Percentiles rank a stretch among this genome's conserved stretches.
These are phyloP conservation scores for Micrasema longulum DNA, from an alignment of 1,140 invertebrate species.

Conservation along the genomic window DNA sequence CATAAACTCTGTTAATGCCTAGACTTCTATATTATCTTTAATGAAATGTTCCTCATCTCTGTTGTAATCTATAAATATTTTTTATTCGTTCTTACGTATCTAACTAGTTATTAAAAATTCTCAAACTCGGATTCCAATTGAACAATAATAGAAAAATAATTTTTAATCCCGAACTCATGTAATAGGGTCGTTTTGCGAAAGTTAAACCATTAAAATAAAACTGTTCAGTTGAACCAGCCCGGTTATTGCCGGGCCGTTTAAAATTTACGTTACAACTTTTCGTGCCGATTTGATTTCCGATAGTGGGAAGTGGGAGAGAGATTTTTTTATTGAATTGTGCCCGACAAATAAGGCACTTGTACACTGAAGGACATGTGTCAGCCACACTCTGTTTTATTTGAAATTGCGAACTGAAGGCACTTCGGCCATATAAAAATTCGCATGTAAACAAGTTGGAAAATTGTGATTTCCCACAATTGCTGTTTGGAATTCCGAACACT, in stretches of 20 bases:
- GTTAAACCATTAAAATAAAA: conserved; percentile 35
- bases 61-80: no score
- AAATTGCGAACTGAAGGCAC: neutral
- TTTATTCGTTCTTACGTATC: neutral
- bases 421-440: neutral
- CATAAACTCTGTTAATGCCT: no score
- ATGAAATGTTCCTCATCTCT: no score
- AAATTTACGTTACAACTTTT: conserved; percentile 23
- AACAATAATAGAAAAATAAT: conserved; percentile 24
- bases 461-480: neutral
- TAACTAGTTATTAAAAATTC: neutral
- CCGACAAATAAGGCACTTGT: conserved; percentile 3
- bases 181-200: conserved; percentile 29
- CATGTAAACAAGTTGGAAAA: conserved; percentile 1
- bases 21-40: no score
- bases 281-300: conserved; percentile 21
- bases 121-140: neutral
- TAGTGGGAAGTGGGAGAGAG: neutral
- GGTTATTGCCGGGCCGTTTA: conserved; percentile 4
- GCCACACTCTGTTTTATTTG: conserved; percentile 5
- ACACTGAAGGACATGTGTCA: neutral
- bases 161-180: conserved; percentile 36
- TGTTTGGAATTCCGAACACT: no score
- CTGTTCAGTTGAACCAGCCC: neutral
- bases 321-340: conserved; percentile 8